These are phyloP conservation scores for Protomyctophum bolini DNA, from an alignment of 2,113 vertebrate species.

Conservation along the genomic window DNA sequence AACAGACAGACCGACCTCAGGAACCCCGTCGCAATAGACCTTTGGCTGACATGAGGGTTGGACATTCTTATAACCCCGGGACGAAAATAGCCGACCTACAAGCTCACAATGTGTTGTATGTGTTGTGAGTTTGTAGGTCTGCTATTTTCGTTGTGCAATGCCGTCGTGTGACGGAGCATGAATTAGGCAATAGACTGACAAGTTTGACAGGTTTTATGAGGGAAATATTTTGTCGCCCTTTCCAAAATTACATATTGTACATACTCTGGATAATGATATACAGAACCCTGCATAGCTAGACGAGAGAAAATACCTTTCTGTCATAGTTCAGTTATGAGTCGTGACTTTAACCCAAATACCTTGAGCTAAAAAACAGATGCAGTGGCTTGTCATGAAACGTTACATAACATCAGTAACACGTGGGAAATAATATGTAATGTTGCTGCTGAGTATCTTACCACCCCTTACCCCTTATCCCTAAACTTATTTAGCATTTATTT, in stretches of 20 bases:
- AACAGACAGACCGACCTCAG: background rate
- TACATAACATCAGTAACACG: background rate
- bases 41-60: background rate
- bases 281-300: background rate
- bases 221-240: background rate
- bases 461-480: too few species aligned
- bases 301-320: background rate
- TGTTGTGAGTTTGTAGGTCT: too few species aligned
- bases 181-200: background rate
- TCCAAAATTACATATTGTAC: slow-evolving; percentile 25
- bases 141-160: too few species aligned
- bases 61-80: too few species aligned
- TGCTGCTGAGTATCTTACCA: too few species aligned
- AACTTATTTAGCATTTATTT: too few species aligned
- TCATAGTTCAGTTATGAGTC: background rate
- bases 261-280: slow-evolving; percentile 18
- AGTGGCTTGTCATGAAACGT: background rate
- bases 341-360: background rate
- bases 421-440: too few species aligned
- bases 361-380: too few species aligned
- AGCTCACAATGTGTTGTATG: too few species aligned
- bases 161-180: too few species aligned
- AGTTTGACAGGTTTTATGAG: slow-evolving; percentile 12
- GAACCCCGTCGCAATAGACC: background rate
- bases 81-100: too few species aligned